A percentile compares a stretch with the other conserved stretches of the same genome.
phyloP scores from a whole-genome alignment of 2,888 invertebrate species.

The Chloromyia formosa region DNA sequence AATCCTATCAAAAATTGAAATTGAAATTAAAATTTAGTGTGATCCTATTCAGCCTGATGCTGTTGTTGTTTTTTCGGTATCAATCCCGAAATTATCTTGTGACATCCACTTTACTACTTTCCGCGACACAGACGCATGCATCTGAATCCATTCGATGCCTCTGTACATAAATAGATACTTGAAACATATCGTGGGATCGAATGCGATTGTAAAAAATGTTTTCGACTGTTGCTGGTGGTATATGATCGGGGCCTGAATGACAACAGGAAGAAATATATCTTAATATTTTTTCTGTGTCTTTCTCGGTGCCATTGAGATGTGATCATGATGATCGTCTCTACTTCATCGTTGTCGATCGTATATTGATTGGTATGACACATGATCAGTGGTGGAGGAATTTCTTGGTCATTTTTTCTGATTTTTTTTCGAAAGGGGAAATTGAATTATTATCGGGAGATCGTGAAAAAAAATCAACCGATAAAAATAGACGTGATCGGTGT shows the following conservation, averaged over 20 bases:
- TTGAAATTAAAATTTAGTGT: too few species aligned
- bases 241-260: not conserved
- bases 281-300: constrained; percentile 7
- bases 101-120: too few species aligned
- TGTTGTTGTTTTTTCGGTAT: too few species aligned
- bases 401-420: not conserved
- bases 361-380: too few species aligned
- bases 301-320: constrained; percentile 13
- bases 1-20: too few species aligned
- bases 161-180: too few species aligned
- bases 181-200: constrained; percentile 3
- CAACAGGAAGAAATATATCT: constrained; percentile 28
- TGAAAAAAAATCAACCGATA: not conserved
- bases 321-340: not conserved
- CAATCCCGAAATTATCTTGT: too few species aligned
- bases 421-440: not conserved
- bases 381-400: not conserved
- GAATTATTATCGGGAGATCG: not conserved
- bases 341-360: too few species aligned
- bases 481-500: not conserved
- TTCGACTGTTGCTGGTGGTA: not conserved
- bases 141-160: too few species aligned
- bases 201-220: not conserved
- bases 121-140: too few species aligned
- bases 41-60: too few species aligned